Base-by-base conservation (phyloP, 2,113 vertebrate species). In the Lichenostomus cassidix region DNA sequence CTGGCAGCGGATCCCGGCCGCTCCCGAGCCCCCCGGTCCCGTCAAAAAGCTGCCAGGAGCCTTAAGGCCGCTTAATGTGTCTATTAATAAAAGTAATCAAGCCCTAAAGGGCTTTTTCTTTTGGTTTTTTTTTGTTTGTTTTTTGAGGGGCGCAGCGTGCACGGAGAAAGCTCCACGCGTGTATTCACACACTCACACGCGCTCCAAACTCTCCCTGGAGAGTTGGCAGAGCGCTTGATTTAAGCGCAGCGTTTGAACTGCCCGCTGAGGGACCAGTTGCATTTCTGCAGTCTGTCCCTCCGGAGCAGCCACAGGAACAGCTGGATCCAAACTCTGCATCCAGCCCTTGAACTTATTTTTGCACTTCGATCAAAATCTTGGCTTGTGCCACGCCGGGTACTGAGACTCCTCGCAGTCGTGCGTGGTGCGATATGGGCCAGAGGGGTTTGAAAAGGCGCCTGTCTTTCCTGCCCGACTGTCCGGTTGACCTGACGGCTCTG, bases 221-320 rank as follows among this genome's bases (percentile, higher is more conserved):
- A 7, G 5, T 0, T 35, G 23, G 10, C 42, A 37, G 6, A n/a
- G 29, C 1, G 4, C 31, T 59, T 13, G 10, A 9, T 53, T 65
- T 55, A 35, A 92, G 23, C 31, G 21, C 49, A 7, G 82, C 2
- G 8, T 13, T 80, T 44, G 13, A 24, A 7, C 37, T 18, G 1
- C 9, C 4, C 19, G 11, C 28, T 4, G 6, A 10, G 24, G 12
- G 35, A 47, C 5, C 35, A 5, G 29, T 6, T 37, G 42, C 22
- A 4, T 7, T 4, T 10, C 70, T 18, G 7, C 53, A 74, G 65
- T 11, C 28, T 2, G 68, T 22, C 12, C 13, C 33, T 5, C 12
- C 22, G 20, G 42, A 19, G 24, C 33, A 52, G 19, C 28, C 16
- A 1, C 24, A 4, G 5, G 2, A 12, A 11, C 31, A 7, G 77